A percentile compares a stretch with the other conserved stretches of the same genome.
phyloP scores from a whole-genome alignment of 92 coral and sea anemone genomes.

The Diadumene lineata region DNA sequence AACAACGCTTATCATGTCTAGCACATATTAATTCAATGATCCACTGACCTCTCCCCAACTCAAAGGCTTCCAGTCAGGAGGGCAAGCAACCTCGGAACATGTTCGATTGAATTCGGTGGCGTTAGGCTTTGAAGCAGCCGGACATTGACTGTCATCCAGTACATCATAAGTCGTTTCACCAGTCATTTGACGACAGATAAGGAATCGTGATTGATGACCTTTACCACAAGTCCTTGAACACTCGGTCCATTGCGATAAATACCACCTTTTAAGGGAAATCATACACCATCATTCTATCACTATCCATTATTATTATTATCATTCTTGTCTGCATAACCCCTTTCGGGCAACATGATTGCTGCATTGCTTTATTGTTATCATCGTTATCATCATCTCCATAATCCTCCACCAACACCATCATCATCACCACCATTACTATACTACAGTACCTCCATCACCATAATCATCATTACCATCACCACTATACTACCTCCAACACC shows the following conservation, averaged over 20 bases:
- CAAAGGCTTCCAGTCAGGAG: constrained; percentile 40
- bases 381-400: too few relatives aligned
- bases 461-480: background rate
- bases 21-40: too few relatives aligned
- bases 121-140: constrained; percentile 25
- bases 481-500: background rate
- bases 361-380: too few relatives aligned
- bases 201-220: constrained; percentile 58
- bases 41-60: constrained; percentile 62
- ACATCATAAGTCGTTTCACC: constrained; percentile 31
- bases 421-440: too few relatives aligned
- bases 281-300: background rate
- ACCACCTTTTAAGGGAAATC: constrained; percentile 49
- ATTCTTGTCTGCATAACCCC: too few relatives aligned
- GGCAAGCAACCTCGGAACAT: constrained; percentile 64
- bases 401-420: too few relatives aligned
- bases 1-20: too few relatives aligned
- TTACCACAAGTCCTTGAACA: constrained; percentile 77
- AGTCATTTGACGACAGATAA: constrained; percentile 51
- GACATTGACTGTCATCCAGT: constrained; percentile 36
- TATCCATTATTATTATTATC: background rate
- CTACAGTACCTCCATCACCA: too few relatives aligned
- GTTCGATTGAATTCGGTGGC: background rate
- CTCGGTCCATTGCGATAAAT: constrained; percentile 50
- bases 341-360: too few relatives aligned